Evolutionary conservation across 1,140 invertebrate species (phyloP), one percentile per base, ranked within the genome.

Genomic region (Rhynchophorus ferrugineus): DNA sequence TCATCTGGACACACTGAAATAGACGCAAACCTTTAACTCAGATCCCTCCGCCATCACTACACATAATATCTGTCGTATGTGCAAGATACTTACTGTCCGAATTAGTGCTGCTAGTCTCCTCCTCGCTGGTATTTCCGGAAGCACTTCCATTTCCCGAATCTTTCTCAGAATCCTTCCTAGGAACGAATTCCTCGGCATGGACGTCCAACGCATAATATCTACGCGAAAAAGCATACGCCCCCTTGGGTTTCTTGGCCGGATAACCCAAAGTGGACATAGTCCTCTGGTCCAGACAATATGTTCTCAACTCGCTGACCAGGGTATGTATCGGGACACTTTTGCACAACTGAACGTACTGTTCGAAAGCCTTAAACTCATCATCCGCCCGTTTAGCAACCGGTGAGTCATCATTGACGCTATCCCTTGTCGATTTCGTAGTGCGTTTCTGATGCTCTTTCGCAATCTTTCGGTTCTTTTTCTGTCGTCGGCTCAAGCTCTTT

Each of bases 171-270:
- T 57, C 52, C 20, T 39, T 39, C 51, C 51, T 48, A 20, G 81
- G 82, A 3, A 82, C 72, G 54, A 83, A 84, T 61, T 82, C 81
- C 1, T 71, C 73, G 3, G 81, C 81, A 60, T 83, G 82, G 2
- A 76, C 78, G 59, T 84, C 48, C 5, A 38, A 37, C 7, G 44
- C 8, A n/a, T 47, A 45, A 51, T 16, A 35, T 39, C 33, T 22
- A 44, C 37, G 11, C 29, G 24, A 34, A 18, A 16, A 50, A 43
- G 14, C 17, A 18, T 24, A 14, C 18, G 29, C 6, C 16, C 13
- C 35, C 17, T 41, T 9, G 9, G 17, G 9, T 8, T 19, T 16
- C 13, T 24, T 22, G 3, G 41, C 3, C 14, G 38, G 38, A 19
- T 41, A 41, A 18, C 38, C 38, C 37, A 19, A 38, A 6, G 5